Evolutionary conservation across 2,888 invertebrate genomes (phyloP), one percentile per base, ranked within the genome.

Genomic region (Gnatocerus cornutus): DNA sequence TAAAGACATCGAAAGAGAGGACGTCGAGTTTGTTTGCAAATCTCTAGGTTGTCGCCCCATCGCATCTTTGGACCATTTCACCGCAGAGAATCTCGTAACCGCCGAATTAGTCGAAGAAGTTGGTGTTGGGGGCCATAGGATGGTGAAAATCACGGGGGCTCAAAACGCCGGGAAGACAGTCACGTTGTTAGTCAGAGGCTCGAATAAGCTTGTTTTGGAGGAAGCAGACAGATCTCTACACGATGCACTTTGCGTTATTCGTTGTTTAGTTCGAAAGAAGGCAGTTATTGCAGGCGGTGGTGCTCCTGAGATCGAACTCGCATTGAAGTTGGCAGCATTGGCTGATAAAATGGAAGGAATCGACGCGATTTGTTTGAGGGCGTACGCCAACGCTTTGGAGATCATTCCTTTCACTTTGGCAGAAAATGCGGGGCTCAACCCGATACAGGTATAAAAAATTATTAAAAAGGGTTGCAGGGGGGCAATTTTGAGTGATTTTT

Each of bases 51-150:
- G 98, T 83, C 90, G 97, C 55, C 99, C 99, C 0, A 96, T 99
- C 77, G 99, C 99, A 3, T 98, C 98, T n/a, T 87, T 99, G 71
- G 99, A 99, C 86, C 99, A 99, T 84, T 99, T 99, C 85, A 89
- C 92, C 0, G 88, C 98, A 10, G 99, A 99, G 81, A 93, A 95
- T 85, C 88, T 99, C 27, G 95, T 95, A 6, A 90, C 88, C 72
- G 99, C 99, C 4, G 99, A 99, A 77, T 86, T 98, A 53, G 97
- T 96, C 1, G 98, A 99, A 84, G 98, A 99, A 86, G 89, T 98
- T 27, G 90, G 92, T 76, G 93, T 97, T 73, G 95, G 96, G 64
- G 91, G 91, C 65, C 93, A 92, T 39, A 95, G 96, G 85, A 94
- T 97, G 84, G 95, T 98, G 30, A 97, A 97, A 80, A 81, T 85